Conservation (phyloP, 2,888 invertebrate species). For the Sphaerophoria taeniata region DNA sequence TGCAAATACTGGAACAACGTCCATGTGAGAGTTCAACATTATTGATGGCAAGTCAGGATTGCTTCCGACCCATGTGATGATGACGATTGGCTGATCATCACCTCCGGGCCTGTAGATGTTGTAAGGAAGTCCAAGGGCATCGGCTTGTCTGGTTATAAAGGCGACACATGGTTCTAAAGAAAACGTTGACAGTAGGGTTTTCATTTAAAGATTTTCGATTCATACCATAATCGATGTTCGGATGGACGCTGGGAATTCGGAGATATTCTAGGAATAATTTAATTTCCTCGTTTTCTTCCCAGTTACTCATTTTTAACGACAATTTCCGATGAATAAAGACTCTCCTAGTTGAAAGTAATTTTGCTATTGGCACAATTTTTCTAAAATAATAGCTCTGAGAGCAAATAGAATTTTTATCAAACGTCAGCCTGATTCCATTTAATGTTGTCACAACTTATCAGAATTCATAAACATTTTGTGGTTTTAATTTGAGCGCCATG, state of each 20-base stretch:
- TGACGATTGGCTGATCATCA: slow-evolving; percentile 88
- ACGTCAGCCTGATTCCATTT: too few relatives aligned
- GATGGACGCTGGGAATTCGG: slow-evolving; percentile 16
- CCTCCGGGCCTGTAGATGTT: slow-evolving; percentile 84
- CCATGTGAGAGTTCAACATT: slow-evolving; percentile 96
- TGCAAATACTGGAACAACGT: slow-evolving; percentile 96
- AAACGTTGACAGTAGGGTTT: too few relatives aligned
- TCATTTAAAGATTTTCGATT: neutral
- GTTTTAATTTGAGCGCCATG: too few relatives aligned
- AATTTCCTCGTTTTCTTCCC: slow-evolving; percentile 28
- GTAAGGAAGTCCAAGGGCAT: slow-evolving; percentile 86
- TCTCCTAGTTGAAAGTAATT: too few relatives aligned
- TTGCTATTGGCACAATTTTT: too few relatives aligned
- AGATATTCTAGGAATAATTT: slow-evolving; percentile 31
- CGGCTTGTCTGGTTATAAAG: slow-evolving; percentile 89
- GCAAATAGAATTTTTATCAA: too few relatives aligned
- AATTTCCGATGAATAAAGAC: too few relatives aligned
- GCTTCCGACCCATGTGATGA: slow-evolving; percentile 91
- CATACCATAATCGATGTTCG: slow-evolving; percentile 9
- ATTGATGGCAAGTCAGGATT: slow-evolving; percentile 87
- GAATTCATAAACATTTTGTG: too few relatives aligned
- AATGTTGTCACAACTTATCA: too few relatives aligned
- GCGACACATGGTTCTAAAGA: slow-evolving; percentile 87
- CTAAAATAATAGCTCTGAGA: too few relatives aligned
- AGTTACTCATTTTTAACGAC: neutral